Evolutionary conservation across 1,140 invertebrate genomes (phyloP).

Genomic region (Acromyrmex heyeri): DNA sequence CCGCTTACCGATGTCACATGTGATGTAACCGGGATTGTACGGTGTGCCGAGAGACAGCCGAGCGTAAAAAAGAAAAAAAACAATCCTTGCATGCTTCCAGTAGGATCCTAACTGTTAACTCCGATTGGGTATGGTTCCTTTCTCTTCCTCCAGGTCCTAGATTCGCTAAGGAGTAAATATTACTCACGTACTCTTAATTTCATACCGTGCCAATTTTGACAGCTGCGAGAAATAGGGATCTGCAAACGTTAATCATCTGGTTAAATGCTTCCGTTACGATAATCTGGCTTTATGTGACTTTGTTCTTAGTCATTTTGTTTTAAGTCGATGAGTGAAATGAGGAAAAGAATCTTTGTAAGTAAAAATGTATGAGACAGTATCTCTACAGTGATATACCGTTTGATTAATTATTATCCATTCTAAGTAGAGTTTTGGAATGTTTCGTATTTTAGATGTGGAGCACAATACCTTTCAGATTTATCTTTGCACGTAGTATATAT

Average conservation of each 20-base stretch:
- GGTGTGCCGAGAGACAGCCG: conserved; percentile 70
- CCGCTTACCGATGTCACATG: not conserved
- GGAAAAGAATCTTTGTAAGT: not conserved
- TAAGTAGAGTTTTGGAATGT: not conserved
- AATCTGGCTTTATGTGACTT: conserved; percentile 43
- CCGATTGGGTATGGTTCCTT: conserved; percentile 73
- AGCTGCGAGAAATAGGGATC: conserved; percentile 24
- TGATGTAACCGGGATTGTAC: conserved; percentile 34
- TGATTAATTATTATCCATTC: not conserved
- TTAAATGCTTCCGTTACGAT: conserved; percentile 18
- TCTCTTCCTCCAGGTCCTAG: conserved; percentile 61
- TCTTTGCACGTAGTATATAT: conserved; percentile 23
- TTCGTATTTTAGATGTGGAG: conserved; percentile 3
- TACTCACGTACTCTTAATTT: conserved; percentile 8
- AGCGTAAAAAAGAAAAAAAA: conserved; percentile 82
- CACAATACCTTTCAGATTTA: conserved; percentile 22
- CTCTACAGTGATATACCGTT: not conserved
- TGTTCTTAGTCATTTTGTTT: not conserved
- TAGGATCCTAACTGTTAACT: conserved; percentile 82
- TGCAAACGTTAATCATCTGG: conserved; percentile 7
- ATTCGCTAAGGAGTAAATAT: conserved; percentile 58
- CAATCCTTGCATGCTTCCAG: conserved; percentile 83
- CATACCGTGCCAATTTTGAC: conserved; percentile 51
- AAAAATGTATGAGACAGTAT: conserved; percentile 12
- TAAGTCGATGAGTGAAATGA: not conserved